These are phyloP conservation scores for Strix occidentalis DNA, from an alignment of 2,797 vertebrate genomes.

Conservation along the genomic window DNA sequence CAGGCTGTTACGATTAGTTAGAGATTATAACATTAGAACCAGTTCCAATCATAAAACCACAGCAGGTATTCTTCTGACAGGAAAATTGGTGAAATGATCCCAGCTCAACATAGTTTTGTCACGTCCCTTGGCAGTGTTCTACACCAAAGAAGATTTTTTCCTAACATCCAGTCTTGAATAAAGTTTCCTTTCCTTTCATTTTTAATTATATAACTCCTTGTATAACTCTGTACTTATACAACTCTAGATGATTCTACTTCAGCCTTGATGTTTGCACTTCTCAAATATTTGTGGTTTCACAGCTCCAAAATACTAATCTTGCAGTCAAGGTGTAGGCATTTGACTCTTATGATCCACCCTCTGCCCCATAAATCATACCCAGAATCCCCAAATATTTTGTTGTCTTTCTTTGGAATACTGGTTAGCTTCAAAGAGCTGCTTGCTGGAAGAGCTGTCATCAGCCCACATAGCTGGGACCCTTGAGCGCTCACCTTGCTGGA, in stretches of 20 bases:
- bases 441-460: conserved; percentile 9
- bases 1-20: background rate
- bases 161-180: background rate
- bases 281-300: conserved; percentile 16
- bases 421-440: conserved; percentile 7
- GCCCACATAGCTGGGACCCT: background rate
- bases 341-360: background rate
- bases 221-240: background rate
- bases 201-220: background rate
- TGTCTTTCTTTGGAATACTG: background rate
- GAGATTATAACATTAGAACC: background rate
- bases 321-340: background rate
- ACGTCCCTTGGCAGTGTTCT: background rate
- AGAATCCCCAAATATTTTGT: background rate
- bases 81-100: background rate
- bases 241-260: background rate
- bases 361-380: background rate
- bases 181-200: background rate
- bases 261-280: background rate
- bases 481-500: background rate
- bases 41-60: background rate
- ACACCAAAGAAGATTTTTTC: background rate
- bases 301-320: background rate
- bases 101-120: background rate
- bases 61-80: background rate